phyloP scores from a whole-genome alignment of 2,888 invertebrate genomes.

The Lamellibrachia columna region DNA sequence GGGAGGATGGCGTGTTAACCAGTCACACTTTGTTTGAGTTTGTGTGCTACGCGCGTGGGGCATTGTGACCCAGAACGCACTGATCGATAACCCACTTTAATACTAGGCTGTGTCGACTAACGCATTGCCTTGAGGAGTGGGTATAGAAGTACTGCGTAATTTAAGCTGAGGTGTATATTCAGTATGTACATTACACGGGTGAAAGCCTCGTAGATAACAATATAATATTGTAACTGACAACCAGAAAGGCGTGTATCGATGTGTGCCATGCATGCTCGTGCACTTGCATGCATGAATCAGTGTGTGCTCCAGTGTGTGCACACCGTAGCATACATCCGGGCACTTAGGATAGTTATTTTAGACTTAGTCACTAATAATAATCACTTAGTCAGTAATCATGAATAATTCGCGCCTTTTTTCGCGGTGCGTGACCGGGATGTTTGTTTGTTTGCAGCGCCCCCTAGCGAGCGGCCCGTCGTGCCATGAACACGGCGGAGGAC shows the following conservation, averaged over 20 bases:
- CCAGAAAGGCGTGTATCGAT: neutral
- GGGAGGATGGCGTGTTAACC: neutral
- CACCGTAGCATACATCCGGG: neutral
- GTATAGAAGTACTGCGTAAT: neutral
- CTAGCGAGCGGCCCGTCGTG: neutral
- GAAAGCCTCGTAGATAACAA: neutral
- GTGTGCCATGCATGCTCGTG: neutral
- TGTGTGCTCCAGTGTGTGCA: neutral
- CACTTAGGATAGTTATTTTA: neutral
- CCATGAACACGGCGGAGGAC: neutral
- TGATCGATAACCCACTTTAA: neutral
- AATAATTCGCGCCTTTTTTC: no score
- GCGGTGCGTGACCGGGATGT: neutral
- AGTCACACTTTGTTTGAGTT: neutral
- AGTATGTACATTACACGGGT: neutral
- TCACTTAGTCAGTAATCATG: no score
- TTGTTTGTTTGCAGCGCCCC: neutral
- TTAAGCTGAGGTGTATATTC: neutral
- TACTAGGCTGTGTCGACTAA: neutral
- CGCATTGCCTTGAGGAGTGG: neutral
- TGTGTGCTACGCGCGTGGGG: neutral
- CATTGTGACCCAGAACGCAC: conserved; percentile 7
- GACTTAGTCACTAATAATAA: neutral
- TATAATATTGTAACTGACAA: neutral
- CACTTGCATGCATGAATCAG: neutral